Evolutionary conservation across 2,113 vertebrate species (phyloP), one percentile per base, ranked within the genome.

Genomic region (Garra rufa): DNA sequence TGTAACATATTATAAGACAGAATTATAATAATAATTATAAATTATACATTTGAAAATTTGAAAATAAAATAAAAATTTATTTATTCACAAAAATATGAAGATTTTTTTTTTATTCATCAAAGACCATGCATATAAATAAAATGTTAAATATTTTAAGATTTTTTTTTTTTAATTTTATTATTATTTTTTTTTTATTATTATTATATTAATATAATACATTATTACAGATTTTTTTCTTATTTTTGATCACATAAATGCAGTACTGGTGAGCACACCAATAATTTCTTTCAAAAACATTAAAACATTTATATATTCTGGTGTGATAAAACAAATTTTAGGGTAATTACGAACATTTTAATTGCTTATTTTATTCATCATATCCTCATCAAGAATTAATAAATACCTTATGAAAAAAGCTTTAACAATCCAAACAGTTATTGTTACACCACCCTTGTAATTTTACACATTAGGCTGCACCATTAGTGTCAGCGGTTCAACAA

Each of bases 361-460:
- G 21, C 52, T 57, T 9, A 57, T 57, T 57, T 19, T 57, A n/a
- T 57, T 57, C 52, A 57, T 57, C 19, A 57, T 57, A 57, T 9
- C 21, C 52, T 57, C 24, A 63, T 63, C 59, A 26, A 30, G 26
- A 50, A 28, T 19, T 10, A 50, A 75, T 30, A 30, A 48, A 75
- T 30, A 50, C 17, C 46, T 7, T 17, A 50, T 52, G 46, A 52
- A 26, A 75, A 50, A 75, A 30, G 44, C 26, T 74, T 48, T 28
- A 46, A 74, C 48, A 74, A 74, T 48, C 71, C 7, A 75, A 30
- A 75, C 15, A 52, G 46, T 50, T 30, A 75, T 19, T 52, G 73
- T 30, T 9, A 3, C 50, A 41, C 30, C 73, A 57, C 6, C 52
- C 75, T 41, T 76, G 30, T 76, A n/a, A 76, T 52, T 76, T 76